Conservation (phyloP, 2,888 invertebrate genomes). For the Dicycla oo region DNA sequence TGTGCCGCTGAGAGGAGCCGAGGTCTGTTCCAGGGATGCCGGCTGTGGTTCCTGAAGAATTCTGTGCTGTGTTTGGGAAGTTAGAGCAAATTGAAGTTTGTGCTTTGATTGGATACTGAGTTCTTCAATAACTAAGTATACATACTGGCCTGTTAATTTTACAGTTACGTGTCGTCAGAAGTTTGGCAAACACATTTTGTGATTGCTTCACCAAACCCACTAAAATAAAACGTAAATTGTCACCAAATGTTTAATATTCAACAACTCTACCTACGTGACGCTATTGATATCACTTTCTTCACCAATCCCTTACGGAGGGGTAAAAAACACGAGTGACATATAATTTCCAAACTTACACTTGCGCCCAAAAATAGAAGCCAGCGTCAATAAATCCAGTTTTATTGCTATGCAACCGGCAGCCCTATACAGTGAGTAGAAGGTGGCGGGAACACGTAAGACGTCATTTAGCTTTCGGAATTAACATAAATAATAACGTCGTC, state of each 20-base stretch:
- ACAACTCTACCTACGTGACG: not conserved
- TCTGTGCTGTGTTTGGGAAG: not conserved
- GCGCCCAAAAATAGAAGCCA: constrained; percentile 47
- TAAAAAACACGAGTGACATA: constrained; percentile 46
- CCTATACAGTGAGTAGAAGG: constrained; percentile 75
- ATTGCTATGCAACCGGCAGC: constrained; percentile 66
- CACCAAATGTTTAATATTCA: not conserved
- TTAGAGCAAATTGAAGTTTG: not conserved
- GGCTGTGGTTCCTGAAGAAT: not conserved
- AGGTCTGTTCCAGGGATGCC: constrained; percentile 60
- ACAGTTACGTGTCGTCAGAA: not conserved
- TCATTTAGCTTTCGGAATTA: constrained; percentile 88
- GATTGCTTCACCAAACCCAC: not conserved
- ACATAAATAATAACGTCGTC: constrained; percentile 90
- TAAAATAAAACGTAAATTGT: not conserved
- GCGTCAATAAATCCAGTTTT: constrained; percentile 64
- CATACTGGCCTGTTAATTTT: not conserved
- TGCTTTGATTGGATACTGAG: not conserved
- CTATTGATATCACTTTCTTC: constrained; percentile 1
- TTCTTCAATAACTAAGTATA: not conserved
- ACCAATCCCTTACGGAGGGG: constrained; percentile 13
- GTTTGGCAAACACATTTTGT: not conserved
- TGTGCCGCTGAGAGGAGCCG: constrained; percentile 42
- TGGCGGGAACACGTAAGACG: constrained; percentile 86
- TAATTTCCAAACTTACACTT: constrained; percentile 60